Evolutionary conservation across 1,140 invertebrate species (phyloP), one percentile per base, ranked within the genome.

Genomic region (Aphaenogaster floridana): DNA sequence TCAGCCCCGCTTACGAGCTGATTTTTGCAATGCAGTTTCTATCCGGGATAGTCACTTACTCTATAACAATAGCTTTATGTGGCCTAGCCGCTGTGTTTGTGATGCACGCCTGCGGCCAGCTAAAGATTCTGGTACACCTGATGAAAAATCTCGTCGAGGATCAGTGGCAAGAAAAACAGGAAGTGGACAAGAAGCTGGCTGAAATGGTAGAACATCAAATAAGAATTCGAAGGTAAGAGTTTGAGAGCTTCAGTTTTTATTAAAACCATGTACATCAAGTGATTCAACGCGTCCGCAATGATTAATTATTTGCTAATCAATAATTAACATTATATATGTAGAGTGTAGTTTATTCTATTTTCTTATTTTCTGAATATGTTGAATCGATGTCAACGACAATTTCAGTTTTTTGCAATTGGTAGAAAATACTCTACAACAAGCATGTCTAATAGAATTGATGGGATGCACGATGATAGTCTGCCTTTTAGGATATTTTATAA

Each of bases 401-500:
- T 86, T 54, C 36, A 94, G 93, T 39, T 93, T 94, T 57, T 86
- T 91, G 5, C 52, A 69, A 6, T 45, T 84, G 9, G 88, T 93
- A 36, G 92, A 93, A 71, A 59, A 88, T 36, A 86, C 91, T 54
- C 71, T 94, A 17, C 92, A 92, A 54, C 89, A 91, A 85, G 88
- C 93, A 59, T 92, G 91, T 68, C 72, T 94, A n/a, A 88, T 93
- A 11, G 93, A 94, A 89, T 88, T 93, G 34, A 63, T 93, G 17
- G 93, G 93, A 1, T 94, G 93, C 36, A 94, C 92, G 0, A 72
- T 92, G 59, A 93, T 92, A 17, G 91, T 93, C 21, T 94, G 93
- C 59, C 87, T 92, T 45, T 63, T 93, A 17, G 90, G 90, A 72
- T 94, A 93, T 89, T 93, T 91, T 78, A 91, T 92, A 59, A 91